phyloP scores from a whole-genome alignment of 2,888 invertebrate species.

The Nemurella pictetii region DNA sequence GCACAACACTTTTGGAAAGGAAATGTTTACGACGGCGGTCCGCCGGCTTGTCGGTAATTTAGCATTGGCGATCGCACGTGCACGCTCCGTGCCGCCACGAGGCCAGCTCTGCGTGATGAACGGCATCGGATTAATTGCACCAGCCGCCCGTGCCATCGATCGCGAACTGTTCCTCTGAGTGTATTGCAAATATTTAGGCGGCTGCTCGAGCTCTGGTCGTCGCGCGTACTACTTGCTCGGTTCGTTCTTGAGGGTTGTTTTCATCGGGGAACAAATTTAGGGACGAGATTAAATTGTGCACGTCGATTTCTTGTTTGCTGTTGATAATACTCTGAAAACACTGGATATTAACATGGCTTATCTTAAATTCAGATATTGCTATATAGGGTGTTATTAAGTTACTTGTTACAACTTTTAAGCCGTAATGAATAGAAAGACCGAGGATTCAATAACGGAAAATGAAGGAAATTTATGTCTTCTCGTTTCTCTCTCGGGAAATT shows the following conservation, averaged over 20 bases:
- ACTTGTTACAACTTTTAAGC: neutral
- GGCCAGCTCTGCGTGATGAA: neutral
- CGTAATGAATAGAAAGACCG: neutral
- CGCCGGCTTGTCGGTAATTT: neutral
- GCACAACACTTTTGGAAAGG: neutral
- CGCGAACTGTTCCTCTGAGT: neutral
- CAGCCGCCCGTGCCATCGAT: too few species aligned
- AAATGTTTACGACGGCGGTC: neutral
- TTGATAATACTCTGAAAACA: neutral
- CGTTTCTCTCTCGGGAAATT: neutral
- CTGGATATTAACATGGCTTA: neutral
- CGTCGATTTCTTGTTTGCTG: neutral
- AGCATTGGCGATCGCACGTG: neutral
- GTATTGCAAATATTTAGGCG: neutral
- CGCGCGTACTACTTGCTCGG: neutral
- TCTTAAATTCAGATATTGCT: neutral
- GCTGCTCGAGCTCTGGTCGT: neutral
- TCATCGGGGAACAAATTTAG: neutral
- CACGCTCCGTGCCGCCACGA: too few species aligned
- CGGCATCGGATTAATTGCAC: neutral
- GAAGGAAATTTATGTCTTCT: neutral
- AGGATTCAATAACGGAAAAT: neutral
- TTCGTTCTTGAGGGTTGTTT: neutral
- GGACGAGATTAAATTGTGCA: neutral
- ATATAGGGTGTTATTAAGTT: neutral